Evolutionary conservation across 1,140 invertebrate species (phyloP).

Genomic region (Drosophila prosaltans): DNA sequence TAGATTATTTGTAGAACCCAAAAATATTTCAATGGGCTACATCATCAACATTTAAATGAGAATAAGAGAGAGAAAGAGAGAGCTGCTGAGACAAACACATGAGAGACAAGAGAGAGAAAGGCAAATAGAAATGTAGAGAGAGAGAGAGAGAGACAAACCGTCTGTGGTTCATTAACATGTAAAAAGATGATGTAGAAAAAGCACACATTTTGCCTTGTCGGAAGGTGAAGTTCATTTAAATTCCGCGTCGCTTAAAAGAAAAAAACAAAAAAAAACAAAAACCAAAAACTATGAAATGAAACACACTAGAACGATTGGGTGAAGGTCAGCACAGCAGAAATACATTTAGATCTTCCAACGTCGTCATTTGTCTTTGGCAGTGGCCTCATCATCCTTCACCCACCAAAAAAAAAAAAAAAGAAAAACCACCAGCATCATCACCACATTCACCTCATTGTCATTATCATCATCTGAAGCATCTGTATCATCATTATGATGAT

Average conservation of each 20-base stretch:
- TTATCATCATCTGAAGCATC: slow-evolving; percentile 19
- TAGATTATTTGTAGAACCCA: slow-evolving; percentile 30
- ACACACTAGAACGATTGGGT: slow-evolving; percentile 57
- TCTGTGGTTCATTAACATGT: slow-evolving; percentile 74
- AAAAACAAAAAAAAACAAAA: too few relatives aligned
- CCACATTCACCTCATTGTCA: slow-evolving; percentile 1
- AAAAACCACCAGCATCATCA: too few relatives aligned
- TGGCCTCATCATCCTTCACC: slow-evolving; percentile 8
- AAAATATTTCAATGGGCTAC: slow-evolving; percentile 35
- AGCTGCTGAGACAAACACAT: background rate
- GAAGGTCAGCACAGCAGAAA: slow-evolving; percentile 54
- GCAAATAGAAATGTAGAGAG: background rate
- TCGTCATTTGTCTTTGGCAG: slow-evolving; percentile 2
- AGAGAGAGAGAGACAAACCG: background rate
- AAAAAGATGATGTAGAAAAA: slow-evolving; percentile 48
- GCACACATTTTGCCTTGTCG: slow-evolving; percentile 44
- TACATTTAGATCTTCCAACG: slow-evolving; percentile 25
- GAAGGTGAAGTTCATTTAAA: slow-evolving; percentile 79
- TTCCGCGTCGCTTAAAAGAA: slow-evolving; percentile 65
- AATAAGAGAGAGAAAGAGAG: background rate
- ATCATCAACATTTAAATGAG: background rate
- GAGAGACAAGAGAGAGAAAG: background rate
- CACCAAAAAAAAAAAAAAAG: too few relatives aligned
- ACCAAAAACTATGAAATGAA: slow-evolving; percentile 12
- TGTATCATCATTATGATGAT: slow-evolving; percentile 25